These are phyloP conservation scores for Clarias batrachus DNA, from an alignment of 2,113 vertebrate species.

Conservation along the genomic window DNA sequence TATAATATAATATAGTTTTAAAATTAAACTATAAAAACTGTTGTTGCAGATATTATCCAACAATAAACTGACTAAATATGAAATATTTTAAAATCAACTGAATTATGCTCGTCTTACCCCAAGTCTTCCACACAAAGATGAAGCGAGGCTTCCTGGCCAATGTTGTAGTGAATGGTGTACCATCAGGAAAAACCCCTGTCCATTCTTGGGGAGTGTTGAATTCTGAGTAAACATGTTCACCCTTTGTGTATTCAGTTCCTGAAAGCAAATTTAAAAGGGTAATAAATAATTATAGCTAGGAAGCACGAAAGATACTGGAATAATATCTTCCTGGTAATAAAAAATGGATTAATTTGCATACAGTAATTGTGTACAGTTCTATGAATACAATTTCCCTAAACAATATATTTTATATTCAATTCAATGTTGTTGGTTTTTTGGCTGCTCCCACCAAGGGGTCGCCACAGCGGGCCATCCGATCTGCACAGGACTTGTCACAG, in stretches of 20 bases:
- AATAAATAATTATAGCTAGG: neutral
- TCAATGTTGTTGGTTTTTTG: no score
- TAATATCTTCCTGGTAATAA: neutral
- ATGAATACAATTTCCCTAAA: neutral
- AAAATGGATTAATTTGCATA: neutral
- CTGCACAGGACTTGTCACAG: no score
- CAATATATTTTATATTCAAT: neutral
- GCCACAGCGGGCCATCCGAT: no score
- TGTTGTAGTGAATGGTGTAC: conserved; percentile 69
- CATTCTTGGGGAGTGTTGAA: conserved; percentile 51
- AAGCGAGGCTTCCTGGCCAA: conserved; percentile 72
- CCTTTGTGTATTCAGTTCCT: conserved; percentile 77
- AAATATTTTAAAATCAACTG: neutral
- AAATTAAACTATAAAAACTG: no score
- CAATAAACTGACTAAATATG: neutral
- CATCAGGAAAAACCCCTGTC: conserved; percentile 80
- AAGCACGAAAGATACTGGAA: neutral
- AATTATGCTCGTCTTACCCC: conserved; percentile 72
- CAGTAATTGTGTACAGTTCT: neutral
- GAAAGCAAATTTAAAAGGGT: conserved; percentile 20
- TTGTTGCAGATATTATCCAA: no score
- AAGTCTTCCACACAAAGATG: conserved; percentile 90
- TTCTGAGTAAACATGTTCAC: conserved; percentile 81
- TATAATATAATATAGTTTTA: no score
- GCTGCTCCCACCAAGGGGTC: no score